Base-by-base conservation (phyloP, 2,888 invertebrate genomes). In the Sthenelais limicola region DNA sequence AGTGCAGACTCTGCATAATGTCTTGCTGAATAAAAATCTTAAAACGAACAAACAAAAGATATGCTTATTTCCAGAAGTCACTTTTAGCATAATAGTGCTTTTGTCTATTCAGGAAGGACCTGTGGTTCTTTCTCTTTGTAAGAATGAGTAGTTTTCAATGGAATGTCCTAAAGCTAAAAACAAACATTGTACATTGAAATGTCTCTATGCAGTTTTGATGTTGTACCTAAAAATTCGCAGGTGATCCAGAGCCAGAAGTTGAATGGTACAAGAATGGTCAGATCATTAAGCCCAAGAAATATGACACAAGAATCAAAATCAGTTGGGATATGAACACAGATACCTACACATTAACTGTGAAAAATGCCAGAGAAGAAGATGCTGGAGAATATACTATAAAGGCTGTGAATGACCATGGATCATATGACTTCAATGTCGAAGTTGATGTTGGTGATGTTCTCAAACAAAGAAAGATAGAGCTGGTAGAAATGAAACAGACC, bases 261-360 rank as follows among this genome's bases (percentile, higher is more conserved):
- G 79, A 78, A 67, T 88, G 87, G 87, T 74, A 76, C 62, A 81
- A 80, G 43, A 79, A 83, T 72, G 83, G 81, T 2, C 68, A 78
- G 28, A 67, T 54, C 7, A 51, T 81, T 24, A 70, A 74, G 33
- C 12, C 62, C 3, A 72, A 67, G 67, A 43, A 68, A 15, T 32
- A 28, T 12, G 67, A 68, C 43, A 43, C 26, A 2, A 33, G 71
- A 30, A 49, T 67, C 15, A 47, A 49, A 32, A 32, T 48, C 21
- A 21, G 51, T 21, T 72, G 66, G 72, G 67, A 72, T 32, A 49
- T 67, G 48, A 77, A 78, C 12, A 74, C 76, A 32, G 78, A 77
- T 56, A 58, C 74, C 7, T 79, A 79, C 70, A 78, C 75, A 4
- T 71, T 83, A 54, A 76, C 77, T 62, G 81, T 83, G 28, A 38